phyloP scores from a whole-genome alignment of 2,888 invertebrate species.

The Amphipyra tragopoginis region DNA sequence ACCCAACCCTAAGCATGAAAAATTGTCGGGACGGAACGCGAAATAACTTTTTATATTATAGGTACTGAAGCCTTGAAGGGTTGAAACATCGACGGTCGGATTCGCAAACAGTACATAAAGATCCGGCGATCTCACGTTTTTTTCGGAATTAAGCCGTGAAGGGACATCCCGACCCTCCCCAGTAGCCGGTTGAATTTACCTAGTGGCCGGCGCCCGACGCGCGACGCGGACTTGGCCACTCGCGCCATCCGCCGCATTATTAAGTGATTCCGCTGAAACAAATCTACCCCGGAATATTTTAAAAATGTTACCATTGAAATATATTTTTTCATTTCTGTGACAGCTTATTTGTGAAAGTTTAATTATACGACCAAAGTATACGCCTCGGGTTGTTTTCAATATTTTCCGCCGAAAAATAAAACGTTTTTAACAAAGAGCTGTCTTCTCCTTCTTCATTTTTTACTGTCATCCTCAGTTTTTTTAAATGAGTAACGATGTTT shows the following conservation, averaged over 20 bases:
- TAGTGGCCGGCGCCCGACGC: conserved; percentile 56
- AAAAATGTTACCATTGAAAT: conserved; percentile 67
- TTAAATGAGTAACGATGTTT: conserved; percentile 57
- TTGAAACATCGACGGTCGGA: conserved; percentile 82
- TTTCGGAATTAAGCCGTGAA: conserved; percentile 85
- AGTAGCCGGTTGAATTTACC: conserved; percentile 69
- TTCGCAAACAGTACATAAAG: conserved; percentile 86
- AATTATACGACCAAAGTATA: conserved; percentile 58
- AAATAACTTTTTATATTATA: conserved; percentile 82
- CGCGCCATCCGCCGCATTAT: conserved; percentile 72
- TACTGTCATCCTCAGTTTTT: conserved; percentile 53
- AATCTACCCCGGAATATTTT: conserved; percentile 74
- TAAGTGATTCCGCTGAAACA: conserved; percentile 82
- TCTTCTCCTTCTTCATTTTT: conserved; percentile 55
- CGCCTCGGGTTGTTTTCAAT: conserved; percentile 55
- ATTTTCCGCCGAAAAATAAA: conserved; percentile 53
- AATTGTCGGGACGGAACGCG: conserved; percentile 69
- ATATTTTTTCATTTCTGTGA: conserved; percentile 65
- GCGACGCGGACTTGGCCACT: conserved; percentile 33
- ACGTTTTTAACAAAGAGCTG: conserved; percentile 48
- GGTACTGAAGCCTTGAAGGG: conserved; percentile 77
- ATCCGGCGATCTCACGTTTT: conserved; percentile 81
- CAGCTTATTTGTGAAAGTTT: conserved; percentile 69
- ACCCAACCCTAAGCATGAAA: conserved; percentile 69
- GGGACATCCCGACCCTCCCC: conserved; percentile 76